Conservation (phyloP, 1,140 invertebrate species). For the Elysia chlorotica region DNA sequence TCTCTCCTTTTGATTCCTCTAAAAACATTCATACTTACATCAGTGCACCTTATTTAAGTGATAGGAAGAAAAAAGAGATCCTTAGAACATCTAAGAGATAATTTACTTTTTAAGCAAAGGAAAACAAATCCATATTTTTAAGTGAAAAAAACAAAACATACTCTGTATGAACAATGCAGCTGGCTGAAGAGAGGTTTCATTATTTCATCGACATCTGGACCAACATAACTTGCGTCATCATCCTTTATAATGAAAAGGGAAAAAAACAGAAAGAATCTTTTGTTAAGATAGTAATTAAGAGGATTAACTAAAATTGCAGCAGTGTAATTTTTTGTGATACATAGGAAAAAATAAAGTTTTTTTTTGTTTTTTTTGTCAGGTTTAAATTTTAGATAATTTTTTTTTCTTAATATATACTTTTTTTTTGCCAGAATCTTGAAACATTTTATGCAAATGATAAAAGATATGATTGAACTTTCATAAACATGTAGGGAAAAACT, state of each 20-base stretch:
- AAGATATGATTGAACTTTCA: too few species aligned
- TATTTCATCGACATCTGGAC: constrained; percentile 68
- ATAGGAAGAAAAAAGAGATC: too few species aligned
- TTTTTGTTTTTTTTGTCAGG: too few species aligned
- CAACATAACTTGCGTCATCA: constrained; percentile 33
- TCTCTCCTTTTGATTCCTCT: background rate
- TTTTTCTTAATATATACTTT: background rate
- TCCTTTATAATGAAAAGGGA: constrained; percentile 38
- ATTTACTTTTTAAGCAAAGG: background rate
- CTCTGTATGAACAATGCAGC: constrained; percentile 79
- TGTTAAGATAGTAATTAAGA: background rate
- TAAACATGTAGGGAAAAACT: too few species aligned
- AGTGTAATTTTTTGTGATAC: background rate
- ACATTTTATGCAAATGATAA: too few species aligned
- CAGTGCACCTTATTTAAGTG: background rate
- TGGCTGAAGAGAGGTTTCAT: constrained; percentile 77
- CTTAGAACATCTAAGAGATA: background rate
- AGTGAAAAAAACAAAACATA: constrained; percentile 49
- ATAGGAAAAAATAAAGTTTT: background rate
- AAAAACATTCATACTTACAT: background rate
- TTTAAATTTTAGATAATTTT: too few species aligned
- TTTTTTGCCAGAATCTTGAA: constrained; percentile 6
- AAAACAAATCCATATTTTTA: constrained; percentile 3
- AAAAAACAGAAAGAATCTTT: background rate
- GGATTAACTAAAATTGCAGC: background rate